Evolutionary conservation across 2,888 invertebrate genomes (phyloP), one percentile per base, ranked within the genome.

Genomic region (Gymnoscelis rufifasciata): DNA sequence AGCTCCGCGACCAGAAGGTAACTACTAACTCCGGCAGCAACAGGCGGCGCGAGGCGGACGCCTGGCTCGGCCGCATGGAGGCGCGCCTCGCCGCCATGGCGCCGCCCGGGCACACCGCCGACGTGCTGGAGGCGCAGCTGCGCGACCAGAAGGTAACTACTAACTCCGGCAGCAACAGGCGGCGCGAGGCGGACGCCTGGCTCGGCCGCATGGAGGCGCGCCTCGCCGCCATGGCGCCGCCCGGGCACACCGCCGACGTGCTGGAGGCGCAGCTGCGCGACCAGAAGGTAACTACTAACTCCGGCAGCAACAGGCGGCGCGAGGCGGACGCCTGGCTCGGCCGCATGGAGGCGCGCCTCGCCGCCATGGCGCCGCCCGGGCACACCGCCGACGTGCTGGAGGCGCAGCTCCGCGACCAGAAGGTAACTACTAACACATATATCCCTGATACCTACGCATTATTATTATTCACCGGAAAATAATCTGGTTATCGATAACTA

Each of bases 311-410:
- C n/a, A n/a, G 96, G 75, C 91, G 96, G 52, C 91, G 93, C 62
- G 97, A 97, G 82, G 93, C 97, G 41, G 98, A 98, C 84, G 92
- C 95, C 64, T 98, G 98, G 98, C 90, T 98, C 52, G 90, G 92
- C 35, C 90, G 95, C 57, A 95, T 97, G 93, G 97, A 97, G 84
- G 91, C 93, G 38, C 90, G 96, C 41, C 90, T 97, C 41, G 94
- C 94, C 53, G 91, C 93, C 61, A 94, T 97, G 93, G 92, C 94
- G 45, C 90, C 93, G 27, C 94, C 96, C 6, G 97, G 94, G 6
- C 94, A 96, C 73, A 96, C 96, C 1, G 95, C 96, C 12, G 96
- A 97, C 73, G 93, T 95, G 40, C 90, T 97, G 46, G 97, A 97
- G 72, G 92, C 94, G 57, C 97, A 97, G 78, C 91, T 97, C 47